Evolutionary conservation across 2,113 vertebrate genomes (phyloP), one percentile per base, ranked within the genome.

Genomic region (Accipiter virgatus): DNA sequence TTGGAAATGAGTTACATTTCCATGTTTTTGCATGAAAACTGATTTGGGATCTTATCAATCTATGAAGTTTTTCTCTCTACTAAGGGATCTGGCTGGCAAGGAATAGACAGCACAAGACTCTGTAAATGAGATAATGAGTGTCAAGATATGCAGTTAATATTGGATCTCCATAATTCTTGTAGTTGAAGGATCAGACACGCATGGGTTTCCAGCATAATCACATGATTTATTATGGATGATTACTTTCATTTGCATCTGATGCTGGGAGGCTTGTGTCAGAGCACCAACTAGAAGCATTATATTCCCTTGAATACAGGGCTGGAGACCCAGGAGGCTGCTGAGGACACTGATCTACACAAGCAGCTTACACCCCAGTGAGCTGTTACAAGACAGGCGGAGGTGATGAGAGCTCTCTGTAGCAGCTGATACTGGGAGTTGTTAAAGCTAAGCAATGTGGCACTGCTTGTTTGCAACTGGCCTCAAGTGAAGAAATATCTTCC

Each of bases 161-260:
- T 91, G 80, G 47, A 88, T 92, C 75, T 81, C 80, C 40, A 23
- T 81, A 79, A 91, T 84, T 84, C 72, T 86, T 71, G 40, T 53
- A 74, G 55, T 0, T 45, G 77, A 79, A 94, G 61, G 61, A 74
- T 94, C 80, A 87, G 91, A 82, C 70, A 70, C 10, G 47, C 66
- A 27, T 95, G 89, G 61, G 43, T 75, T 86, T 93, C 77, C 77
- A 93, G 84, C 34, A 66, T 66, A 85, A 85, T 62, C 74, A 82
- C 79, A 74, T 55, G 58, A 71, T 90, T 95, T 88, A 83, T 90
- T 93, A 68, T 48, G 63, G 55, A 75, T 86, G 80, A 89, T 91
- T 91, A 77, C 68, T 74, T 92, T 65, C 50, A 91, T 88, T 85
- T 94, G 34, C 58, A 65, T 86, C 53, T 68, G 79, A 42, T 94